Percentiles rank a stretch among this genome's conserved stretches.
Evolutionary conservation across 2,888 invertebrate species (phyloP).

Genomic region (Nasonovia ribisnigri): DNA sequence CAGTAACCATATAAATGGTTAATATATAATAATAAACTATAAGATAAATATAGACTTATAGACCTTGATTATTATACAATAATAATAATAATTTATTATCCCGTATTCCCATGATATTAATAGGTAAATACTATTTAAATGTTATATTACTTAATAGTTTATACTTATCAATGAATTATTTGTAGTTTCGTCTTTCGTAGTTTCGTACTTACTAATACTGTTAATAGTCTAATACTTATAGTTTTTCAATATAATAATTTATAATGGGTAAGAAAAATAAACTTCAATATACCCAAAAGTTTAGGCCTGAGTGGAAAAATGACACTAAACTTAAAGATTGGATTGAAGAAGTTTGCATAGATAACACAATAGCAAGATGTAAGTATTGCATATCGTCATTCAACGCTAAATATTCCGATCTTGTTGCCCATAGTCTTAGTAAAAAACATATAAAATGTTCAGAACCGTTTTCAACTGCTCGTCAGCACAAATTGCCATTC

Average conservation of each 20-base stretch:
- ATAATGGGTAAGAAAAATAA: not conserved
- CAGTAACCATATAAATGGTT: too few relatives aligned
- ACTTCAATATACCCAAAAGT: not conserved
- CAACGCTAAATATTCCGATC: not conserved
- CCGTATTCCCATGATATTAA: too few relatives aligned
- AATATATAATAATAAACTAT: too few relatives aligned
- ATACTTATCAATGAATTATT: too few relatives aligned
- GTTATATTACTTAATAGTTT: too few relatives aligned
- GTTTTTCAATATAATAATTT: not conserved
- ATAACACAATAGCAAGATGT: not conserved
- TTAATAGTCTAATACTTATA: too few relatives aligned
- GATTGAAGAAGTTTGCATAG: not conserved
- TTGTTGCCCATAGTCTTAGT: not conserved
- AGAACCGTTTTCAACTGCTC: not conserved
- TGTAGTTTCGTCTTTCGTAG: too few relatives aligned
- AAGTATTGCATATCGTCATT: not conserved
- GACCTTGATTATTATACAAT: too few relatives aligned
- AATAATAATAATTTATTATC: too few relatives aligned
- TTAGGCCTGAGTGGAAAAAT: not conserved
- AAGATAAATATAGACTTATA: too few relatives aligned
- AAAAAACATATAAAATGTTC: slow-evolving; percentile 3
- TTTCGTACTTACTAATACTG: too few relatives aligned
- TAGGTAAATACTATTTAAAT: too few relatives aligned
- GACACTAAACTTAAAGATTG: not conserved
- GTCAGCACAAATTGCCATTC: not conserved